These are phyloP conservation scores for Rattus rattus DNA, from an alignment of 2,113 vertebrate genomes.

Conservation along the genomic window DNA sequence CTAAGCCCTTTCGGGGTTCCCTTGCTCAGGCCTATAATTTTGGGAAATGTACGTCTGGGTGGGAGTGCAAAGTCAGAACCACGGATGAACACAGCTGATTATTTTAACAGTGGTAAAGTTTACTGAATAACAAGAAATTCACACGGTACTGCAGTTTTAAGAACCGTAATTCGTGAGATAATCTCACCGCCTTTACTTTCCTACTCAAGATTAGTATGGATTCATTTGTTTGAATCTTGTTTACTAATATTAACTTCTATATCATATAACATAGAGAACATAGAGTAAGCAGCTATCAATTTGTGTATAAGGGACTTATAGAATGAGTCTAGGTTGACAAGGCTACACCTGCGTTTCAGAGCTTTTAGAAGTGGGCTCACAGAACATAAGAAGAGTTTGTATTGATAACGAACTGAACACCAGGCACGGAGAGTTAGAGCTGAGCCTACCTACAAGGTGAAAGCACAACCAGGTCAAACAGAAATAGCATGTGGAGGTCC, in stretches of 20 bases:
- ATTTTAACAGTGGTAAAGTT: background rate
- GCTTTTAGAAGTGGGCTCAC: background rate
- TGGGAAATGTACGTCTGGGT: background rate
- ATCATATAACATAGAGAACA: background rate
- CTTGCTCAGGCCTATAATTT: background rate
- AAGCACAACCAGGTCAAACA: background rate
- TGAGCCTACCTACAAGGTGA: background rate
- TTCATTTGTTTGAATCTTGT: background rate
- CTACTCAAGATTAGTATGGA: background rate
- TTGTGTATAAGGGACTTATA: background rate
- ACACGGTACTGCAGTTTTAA: background rate
- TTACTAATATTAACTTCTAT: background rate
- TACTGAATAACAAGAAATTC: background rate
- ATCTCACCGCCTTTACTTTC: background rate
- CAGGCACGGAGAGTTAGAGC: background rate
- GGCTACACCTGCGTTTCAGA: background rate
- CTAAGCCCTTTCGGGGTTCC: background rate
- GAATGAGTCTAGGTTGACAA: background rate
- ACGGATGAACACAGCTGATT: background rate
- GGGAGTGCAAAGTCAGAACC: background rate
- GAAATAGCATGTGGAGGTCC: background rate
- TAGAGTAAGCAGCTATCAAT: background rate
- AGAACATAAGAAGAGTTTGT: background rate
- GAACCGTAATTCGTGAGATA: background rate
- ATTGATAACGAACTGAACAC: background rate